Evolutionary conservation across 1,140 invertebrate species (phyloP), one percentile per base, ranked within the genome.

Genomic region (Doryteuthis pealeii): DNA sequence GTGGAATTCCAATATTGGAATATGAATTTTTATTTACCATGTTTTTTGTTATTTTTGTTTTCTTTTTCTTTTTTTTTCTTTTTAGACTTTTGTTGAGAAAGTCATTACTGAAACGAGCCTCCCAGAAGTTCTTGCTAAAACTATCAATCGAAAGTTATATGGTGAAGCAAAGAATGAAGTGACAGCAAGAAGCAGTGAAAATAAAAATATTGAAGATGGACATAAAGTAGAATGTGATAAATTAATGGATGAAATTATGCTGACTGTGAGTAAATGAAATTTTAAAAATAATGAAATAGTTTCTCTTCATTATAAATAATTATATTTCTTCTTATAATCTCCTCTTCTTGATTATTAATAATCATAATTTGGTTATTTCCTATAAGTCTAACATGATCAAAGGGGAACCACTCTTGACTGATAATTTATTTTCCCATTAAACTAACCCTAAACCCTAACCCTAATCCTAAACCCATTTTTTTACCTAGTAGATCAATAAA

Each of bases 31-130:
- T 62, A 0, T 22, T 15, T 1, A n/a, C 18, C 18, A 62, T 62
- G 10, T 8, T 28, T 4, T 62, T 62, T 62, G 10, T 62, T 28
- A 4, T 49, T 49, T 15, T 49, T 49, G 22, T 15, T 22, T 15
- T 22, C 1, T 49, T 1, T 49, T 49, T 62, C 18, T 62, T 62
- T 8, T 62, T 62, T 62, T 62, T 6, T 62, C 18, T 58, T 62
- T 28, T 14, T 6, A 62, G 54, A 62, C 54, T n/a, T 62, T 62
- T 62, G 54, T 62, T 62, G 54, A 62, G 5, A 62, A 62, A 62
- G 54, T 62, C 18, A 62, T 62, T 22, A n/a, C 54, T 62, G 54
- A 62, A 28, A 62, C 54, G 5, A 62, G 54, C 54, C 54, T 62
- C 5, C 10, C 54, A 0, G 26, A 62, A 62, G 54, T 28, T 22